A percentile compares a stretch with the other conserved stretches of the same genome.
These are phyloP conservation scores for Chloropsis cyanopogon DNA, from an alignment of 2,113 vertebrate species.

Conservation along the genomic window DNA sequence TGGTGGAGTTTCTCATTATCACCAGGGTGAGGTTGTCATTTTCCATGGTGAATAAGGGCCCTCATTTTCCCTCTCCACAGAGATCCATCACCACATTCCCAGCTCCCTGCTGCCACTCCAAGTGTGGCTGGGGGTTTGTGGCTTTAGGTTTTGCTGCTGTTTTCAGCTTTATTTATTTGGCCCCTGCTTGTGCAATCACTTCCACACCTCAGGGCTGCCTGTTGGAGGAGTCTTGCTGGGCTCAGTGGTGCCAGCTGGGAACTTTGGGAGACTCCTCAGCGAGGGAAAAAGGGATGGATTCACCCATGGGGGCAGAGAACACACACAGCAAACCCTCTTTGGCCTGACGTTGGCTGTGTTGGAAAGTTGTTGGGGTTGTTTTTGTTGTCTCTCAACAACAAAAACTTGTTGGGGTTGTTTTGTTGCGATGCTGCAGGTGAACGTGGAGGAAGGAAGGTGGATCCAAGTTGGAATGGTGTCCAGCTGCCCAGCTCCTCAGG, in stretches of 20 bases:
- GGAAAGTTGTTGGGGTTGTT: neutral
- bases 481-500: neutral
- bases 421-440: neutral
- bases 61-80: constrained; percentile 6
- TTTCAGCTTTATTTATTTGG: neutral
- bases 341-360: neutral
- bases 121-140: neutral
- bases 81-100: neutral
- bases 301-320: neutral
- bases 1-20: neutral
- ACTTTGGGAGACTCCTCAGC: neutral
- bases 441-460: neutral
- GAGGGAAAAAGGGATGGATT: neutral
- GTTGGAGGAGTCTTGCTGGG: neutral
- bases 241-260: neutral
- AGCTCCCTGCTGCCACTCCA: neutral
- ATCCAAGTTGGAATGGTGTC: neutral
- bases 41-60: neutral
- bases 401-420: too few species aligned
- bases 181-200: neutral
- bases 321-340: neutral
- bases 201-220: neutral
- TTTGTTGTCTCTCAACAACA: neutral
- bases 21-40: neutral
- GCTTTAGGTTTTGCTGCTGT: neutral